phyloP scores from a whole-genome alignment of 2,113 vertebrate genomes.

The Mobula birostris region DNA sequence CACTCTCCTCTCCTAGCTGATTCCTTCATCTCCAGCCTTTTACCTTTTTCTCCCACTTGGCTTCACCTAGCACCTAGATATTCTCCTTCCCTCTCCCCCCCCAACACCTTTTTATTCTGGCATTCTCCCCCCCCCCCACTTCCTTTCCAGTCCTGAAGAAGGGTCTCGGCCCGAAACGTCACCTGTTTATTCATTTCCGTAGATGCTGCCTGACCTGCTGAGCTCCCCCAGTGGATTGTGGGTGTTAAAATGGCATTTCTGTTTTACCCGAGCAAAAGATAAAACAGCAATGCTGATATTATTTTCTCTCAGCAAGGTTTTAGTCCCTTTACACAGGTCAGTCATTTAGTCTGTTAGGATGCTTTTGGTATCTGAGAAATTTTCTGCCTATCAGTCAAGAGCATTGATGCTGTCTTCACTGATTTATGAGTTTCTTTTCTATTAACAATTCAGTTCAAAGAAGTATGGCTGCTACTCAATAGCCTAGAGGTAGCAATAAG shows the following conservation, averaged over 20 bases:
- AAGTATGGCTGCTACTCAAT: background rate
- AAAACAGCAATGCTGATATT: background rate
- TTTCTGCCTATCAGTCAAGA: background rate
- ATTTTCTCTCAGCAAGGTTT: background rate
- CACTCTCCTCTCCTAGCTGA: no score
- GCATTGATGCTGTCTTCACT: background rate
- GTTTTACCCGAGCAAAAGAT: background rate
- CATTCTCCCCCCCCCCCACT: no score
- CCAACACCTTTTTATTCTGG: no score
- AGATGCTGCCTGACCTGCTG: no score
- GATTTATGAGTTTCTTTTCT: background rate
- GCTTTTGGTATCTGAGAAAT: background rate
- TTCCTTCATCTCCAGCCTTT: no score
- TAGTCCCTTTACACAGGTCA: background rate
- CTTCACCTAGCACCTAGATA: no score
- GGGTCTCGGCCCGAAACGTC: no score
- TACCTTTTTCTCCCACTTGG: no score
- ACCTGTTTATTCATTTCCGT: no score
- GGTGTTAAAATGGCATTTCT: background rate
- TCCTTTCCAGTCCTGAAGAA: no score
- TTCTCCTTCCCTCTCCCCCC: no score
- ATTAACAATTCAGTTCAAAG: background rate
- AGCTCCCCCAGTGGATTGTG: no score
- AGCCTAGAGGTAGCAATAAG: background rate
- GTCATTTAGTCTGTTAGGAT: background rate